Evolutionary conservation across 2,888 invertebrate species (phyloP).

Genomic region (Sinelater perroti): DNA sequence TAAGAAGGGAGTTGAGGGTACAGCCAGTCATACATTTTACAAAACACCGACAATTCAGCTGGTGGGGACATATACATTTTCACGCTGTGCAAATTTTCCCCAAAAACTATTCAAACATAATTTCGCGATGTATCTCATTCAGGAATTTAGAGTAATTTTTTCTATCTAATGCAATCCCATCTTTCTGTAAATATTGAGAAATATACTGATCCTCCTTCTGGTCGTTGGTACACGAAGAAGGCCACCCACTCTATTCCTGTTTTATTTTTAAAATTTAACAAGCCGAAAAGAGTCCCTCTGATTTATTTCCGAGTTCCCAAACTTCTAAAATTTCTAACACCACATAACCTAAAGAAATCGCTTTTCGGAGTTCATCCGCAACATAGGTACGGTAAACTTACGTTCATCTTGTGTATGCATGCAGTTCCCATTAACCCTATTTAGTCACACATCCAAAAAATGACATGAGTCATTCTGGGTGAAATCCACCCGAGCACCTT

Average conservation of each 20-base stretch:
- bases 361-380: slow-evolving; percentile 51
- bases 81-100: slow-evolving; percentile 42
- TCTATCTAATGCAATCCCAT: no score
- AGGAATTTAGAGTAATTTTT: slow-evolving; percentile 37
- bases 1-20: no score
- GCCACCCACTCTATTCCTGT: slow-evolving; percentile 47
- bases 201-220: slow-evolving; percentile 28
- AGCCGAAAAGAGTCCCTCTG: slow-evolving; percentile 48
- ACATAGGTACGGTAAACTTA: slow-evolving; percentile 46
- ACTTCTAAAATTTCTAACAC: slow-evolving; percentile 51
- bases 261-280: slow-evolving; percentile 52
- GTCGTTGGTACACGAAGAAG: slow-evolving; percentile 39
- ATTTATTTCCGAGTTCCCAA: slow-evolving; percentile 46
- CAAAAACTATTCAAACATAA: slow-evolving; percentile 44
- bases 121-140: slow-evolving; percentile 33
- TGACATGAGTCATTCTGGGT: no score
- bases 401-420: slow-evolving; percentile 50
- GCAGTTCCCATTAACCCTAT: slow-evolving; percentile 48
- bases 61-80: no score
- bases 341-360: slow-evolving; percentile 49
- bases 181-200: slow-evolving; percentile 27
- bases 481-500: no score
- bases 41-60: no score
- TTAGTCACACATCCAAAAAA: no score
- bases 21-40: no score